Conservation (phyloP, 2,113 vertebrate species). For the Lepus americanus region DNA sequence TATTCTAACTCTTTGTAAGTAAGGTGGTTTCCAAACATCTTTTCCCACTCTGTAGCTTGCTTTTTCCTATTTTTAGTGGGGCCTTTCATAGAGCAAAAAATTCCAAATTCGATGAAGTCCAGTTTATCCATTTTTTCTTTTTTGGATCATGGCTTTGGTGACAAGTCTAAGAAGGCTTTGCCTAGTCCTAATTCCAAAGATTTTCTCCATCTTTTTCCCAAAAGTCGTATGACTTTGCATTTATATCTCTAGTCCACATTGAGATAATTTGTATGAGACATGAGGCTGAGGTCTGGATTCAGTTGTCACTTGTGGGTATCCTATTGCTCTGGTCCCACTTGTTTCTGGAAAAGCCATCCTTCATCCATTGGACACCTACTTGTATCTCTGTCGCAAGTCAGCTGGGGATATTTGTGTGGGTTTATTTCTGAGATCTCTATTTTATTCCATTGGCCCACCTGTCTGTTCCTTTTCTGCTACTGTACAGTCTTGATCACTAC, state of each 20-base stretch:
- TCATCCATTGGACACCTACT: background rate
- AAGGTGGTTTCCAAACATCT: background rate
- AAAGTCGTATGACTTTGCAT: background rate
- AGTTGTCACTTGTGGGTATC: background rate
- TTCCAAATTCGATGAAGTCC: background rate
- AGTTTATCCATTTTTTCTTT: background rate
- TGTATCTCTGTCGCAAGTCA: background rate
- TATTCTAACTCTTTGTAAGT: background rate
- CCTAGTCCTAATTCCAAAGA: background rate
- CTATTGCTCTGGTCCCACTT: background rate
- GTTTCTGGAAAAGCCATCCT: background rate
- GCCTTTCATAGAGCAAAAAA: background rate
- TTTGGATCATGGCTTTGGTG: background rate
- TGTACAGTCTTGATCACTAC: background rate
- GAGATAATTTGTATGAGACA: background rate
- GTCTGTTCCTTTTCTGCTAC: background rate
- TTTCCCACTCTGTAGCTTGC: background rate
- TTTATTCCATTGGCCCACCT: background rate
- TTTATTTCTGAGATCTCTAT: background rate
- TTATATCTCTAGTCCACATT: background rate
- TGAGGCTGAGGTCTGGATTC: background rate
- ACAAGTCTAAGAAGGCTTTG: background rate
- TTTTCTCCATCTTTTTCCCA: background rate
- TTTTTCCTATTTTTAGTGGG: background rate
- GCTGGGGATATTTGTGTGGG: background rate